These are phyloP conservation scores for Anguilla pacifica DNA, from an alignment of 2,797 vertebrate genomes.

Conservation along the genomic window DNA sequence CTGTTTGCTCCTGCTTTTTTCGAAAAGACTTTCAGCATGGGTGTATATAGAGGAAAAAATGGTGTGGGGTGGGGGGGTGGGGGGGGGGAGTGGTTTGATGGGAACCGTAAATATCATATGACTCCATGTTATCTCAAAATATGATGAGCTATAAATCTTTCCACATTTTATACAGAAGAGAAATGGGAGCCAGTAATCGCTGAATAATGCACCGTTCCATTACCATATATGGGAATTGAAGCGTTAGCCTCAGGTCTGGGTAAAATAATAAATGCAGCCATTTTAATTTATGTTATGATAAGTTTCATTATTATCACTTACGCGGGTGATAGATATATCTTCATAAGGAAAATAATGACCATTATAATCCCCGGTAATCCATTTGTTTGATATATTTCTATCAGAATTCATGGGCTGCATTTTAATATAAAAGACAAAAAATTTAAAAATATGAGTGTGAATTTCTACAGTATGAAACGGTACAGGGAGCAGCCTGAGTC, in stretches of 20 bases:
- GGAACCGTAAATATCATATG: conserved; percentile 57
- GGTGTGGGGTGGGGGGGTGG: not conserved
- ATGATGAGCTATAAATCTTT: conserved; percentile 69
- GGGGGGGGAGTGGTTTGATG: not conserved
- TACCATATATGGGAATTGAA: conserved; percentile 76
- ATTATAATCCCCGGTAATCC: conserved; percentile 73
- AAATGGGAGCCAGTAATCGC: conserved; percentile 67
- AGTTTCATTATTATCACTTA: conserved; percentile 76
- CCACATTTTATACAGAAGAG: conserved; percentile 55
- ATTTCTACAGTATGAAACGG: not conserved
- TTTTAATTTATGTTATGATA: conserved; percentile 81
- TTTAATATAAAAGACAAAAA: conserved; percentile 60
- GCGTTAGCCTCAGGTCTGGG: conserved; percentile 62
- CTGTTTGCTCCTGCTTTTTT: not conserved
- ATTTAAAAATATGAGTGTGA: conserved; percentile 15
- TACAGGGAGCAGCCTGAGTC: conserved; percentile 18
- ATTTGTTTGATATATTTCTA: conserved; percentile 75
- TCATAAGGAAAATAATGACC: conserved; percentile 71
- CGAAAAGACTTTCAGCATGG: not conserved
- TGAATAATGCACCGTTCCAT: conserved; percentile 74
- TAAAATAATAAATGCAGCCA: conserved; percentile 71
- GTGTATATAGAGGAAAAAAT: not conserved
- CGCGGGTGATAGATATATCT: conserved; percentile 72
- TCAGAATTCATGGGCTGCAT: conserved; percentile 69
- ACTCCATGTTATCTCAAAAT: conserved; percentile 62